These are phyloP conservation scores for Agrypnia vestita DNA, from an alignment of 1,140 invertebrate genomes.

Conservation along the genomic window DNA sequence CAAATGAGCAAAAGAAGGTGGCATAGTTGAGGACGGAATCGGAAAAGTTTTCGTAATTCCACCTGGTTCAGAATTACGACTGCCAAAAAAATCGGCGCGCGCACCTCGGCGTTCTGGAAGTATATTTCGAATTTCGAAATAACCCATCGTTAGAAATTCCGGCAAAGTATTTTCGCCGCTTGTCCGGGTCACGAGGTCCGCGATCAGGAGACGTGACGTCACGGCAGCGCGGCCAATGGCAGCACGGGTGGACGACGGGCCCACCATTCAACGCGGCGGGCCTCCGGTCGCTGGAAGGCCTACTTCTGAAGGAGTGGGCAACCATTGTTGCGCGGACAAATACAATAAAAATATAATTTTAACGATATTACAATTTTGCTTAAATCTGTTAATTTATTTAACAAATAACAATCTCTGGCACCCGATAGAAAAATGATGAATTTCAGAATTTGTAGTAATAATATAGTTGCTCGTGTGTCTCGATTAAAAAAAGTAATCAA, in stretches of 20 bases:
- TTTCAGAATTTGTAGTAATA: too few species aligned
- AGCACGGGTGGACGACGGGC: background rate
- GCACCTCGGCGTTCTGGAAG: too few species aligned
- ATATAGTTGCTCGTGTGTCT: too few species aligned
- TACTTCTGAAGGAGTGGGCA: background rate
- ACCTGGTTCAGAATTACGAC: too few species aligned
- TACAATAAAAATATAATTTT: background rate
- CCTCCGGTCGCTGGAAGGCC: slow-evolving; percentile 9
- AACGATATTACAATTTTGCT: too few species aligned
- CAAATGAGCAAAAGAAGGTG: background rate
- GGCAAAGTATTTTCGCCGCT: background rate
- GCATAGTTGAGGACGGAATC: background rate
- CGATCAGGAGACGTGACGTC: slow-evolving; percentile 23
- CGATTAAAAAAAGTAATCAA: too few species aligned
- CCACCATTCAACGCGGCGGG: slow-evolving; percentile 26
- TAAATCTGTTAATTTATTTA: too few species aligned
- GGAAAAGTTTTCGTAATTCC: background rate
- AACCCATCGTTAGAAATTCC: too few species aligned
- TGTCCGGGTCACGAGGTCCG: slow-evolving; percentile 20
- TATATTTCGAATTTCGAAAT: too few species aligned
- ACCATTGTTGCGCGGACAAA: background rate
- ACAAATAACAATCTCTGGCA: too few species aligned
- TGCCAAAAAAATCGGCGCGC: too few species aligned
- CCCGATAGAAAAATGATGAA: too few species aligned
- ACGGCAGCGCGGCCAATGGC: background rate